Percentiles rank a stretch among this genome's conserved stretches.
Conservation (phyloP, 2,888 invertebrate genomes). For the Idaea biselata region DNA sequence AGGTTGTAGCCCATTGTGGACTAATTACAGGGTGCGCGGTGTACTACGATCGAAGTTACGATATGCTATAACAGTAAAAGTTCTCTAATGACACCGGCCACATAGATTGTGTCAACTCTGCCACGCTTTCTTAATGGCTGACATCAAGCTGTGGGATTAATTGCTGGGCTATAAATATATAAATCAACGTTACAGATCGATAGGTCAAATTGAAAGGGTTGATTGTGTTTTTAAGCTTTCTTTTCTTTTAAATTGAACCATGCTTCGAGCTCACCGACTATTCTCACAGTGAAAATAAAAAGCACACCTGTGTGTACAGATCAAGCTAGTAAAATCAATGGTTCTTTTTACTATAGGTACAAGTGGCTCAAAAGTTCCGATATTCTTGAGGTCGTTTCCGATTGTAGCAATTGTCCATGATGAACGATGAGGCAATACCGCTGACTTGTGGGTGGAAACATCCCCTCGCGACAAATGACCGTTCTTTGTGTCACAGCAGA, state of each 20-base stretch:
- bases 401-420: slow-evolving; percentile 75
- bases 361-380: slow-evolving; percentile 70
- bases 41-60: slow-evolving; percentile 56
- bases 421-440: slow-evolving; percentile 67
- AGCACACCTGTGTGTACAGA: slow-evolving; percentile 63
- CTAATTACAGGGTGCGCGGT: slow-evolving; percentile 68
- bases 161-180: slow-evolving; percentile 47
- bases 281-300: slow-evolving; percentile 14
- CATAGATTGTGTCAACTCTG: slow-evolving; percentile 65
- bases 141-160: slow-evolving; percentile 43
- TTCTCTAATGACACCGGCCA: slow-evolving; percentile 59
- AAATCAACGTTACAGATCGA: slow-evolving; percentile 16
- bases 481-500: slow-evolving; percentile 50
- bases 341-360: slow-evolving; percentile 44
- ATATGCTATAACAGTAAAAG: slow-evolving; percentile 77
- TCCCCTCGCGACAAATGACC: slow-evolving; percentile 67
- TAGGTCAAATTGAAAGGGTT: slow-evolving; percentile 39
- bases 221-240: background rate
- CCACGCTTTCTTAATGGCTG: slow-evolving; percentile 61
- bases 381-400: slow-evolving; percentile 69
- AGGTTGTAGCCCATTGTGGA: slow-evolving; percentile 53
- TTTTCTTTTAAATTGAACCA: background rate
- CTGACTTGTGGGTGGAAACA: slow-evolving; percentile 80
- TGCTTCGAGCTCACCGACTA: background rate
- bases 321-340: slow-evolving; percentile 33